Percentiles rank a stretch among this genome's conserved stretches.
Evolutionary conservation across 2,888 invertebrate species (phyloP).

Genomic region (Agrochola circellaris): DNA sequence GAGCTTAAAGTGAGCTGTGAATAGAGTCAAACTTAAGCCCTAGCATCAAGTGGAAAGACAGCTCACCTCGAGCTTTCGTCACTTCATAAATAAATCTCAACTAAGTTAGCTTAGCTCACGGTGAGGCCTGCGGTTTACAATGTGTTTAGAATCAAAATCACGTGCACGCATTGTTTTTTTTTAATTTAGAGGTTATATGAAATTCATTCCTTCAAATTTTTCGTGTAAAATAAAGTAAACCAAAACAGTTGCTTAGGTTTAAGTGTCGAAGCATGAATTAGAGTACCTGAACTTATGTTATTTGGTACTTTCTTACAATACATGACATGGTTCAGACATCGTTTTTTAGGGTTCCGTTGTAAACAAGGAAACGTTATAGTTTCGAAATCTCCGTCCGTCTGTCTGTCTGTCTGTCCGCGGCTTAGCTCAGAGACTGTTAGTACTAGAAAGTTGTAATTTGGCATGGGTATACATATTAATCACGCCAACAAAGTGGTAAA

Average conservation of each 20-base stretch:
- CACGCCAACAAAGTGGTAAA: no score
- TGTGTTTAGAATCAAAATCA: slow-evolving; percentile 26
- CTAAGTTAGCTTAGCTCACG: background rate
- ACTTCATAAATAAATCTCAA: background rate
- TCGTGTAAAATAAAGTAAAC: background rate
- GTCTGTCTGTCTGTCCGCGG: no score
- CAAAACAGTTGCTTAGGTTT: background rate
- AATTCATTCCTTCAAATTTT: background rate
- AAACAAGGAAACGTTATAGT: no score
- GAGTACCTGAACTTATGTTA: background rate
- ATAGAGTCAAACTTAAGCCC: no score
- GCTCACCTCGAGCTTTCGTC: no score
- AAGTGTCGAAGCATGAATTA: background rate
- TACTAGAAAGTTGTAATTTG: no score
- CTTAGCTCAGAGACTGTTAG: no score
- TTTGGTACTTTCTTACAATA: background rate
- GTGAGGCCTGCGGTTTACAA: background rate
- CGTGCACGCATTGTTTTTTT: slow-evolving; percentile 40
- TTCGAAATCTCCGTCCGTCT: no score
- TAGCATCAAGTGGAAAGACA: no score
- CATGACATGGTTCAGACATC: background rate
- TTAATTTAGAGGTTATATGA: slow-evolving; percentile 28
- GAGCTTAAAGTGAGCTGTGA: no score
- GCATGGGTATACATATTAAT: no score
- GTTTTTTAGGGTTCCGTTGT: no score